phyloP scores from a whole-genome alignment of 2,797 vertebrate species.

The Trematomus bernacchii region DNA sequence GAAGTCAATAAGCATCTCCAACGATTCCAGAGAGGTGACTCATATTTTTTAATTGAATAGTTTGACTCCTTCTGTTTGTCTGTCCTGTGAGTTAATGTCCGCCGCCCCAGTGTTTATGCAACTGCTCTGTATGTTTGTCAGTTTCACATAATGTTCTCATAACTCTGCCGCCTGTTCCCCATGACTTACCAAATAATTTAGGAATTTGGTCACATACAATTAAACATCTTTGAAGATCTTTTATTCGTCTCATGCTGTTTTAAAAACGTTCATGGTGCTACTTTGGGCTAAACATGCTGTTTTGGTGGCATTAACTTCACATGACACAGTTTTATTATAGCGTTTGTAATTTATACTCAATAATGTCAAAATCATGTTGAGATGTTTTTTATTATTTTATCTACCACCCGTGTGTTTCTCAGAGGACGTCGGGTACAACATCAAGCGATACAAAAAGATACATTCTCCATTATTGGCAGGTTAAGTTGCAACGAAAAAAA shows the following conservation, averaged over 20 bases:
- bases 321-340: slow-evolving; percentile 4
- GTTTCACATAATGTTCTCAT: slow-evolving; percentile 46
- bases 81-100: background rate
- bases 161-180: slow-evolving; percentile 18
- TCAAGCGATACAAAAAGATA: slow-evolving; percentile 19
- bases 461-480: slow-evolving; percentile 44
- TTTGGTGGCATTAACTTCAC: background rate
- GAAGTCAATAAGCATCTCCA: background rate
- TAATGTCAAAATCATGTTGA: slow-evolving; percentile 12
- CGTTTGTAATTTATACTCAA: slow-evolving; percentile 12
- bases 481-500: slow-evolving; percentile 29
- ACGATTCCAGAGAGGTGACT: slow-evolving; percentile 1
- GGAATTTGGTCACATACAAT: slow-evolving; percentile 36
- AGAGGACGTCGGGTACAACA: slow-evolving; percentile 3
- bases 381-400: slow-evolving; percentile 13
- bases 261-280: slow-evolving; percentile 26
- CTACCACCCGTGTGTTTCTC: slow-evolving; percentile 22
- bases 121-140: background rate
- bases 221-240: slow-evolving; percentile 40
- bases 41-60: background rate
- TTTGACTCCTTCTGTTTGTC: background rate
- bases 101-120: background rate
- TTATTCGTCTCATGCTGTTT: slow-evolving; percentile 44
- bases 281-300: slow-evolving; percentile 14
- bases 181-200: slow-evolving; percentile 33